Base-by-base conservation (phyloP, 2,797 vertebrate species). In the Sciurus carolinensis region DNA sequence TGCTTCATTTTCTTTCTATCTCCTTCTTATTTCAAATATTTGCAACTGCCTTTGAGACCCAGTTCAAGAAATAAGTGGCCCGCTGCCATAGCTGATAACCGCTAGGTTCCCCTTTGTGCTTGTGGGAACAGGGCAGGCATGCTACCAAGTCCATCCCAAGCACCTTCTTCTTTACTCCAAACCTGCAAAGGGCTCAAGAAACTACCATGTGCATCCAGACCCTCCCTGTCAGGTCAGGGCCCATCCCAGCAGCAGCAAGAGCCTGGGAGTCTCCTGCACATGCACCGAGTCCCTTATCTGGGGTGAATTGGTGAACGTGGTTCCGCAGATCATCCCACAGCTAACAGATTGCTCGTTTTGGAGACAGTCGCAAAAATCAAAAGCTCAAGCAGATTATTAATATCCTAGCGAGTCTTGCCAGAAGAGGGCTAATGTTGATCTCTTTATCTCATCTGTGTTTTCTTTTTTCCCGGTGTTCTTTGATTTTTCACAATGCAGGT, bases 361-460 rank as follows among this genome's bases (percentile, higher is more conserved):
- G 18, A 97, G 79, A 89, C 86, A 90, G 95, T 97, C 90, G 87
- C 57, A 67, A 95, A 98, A 98, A 97, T 97, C 96, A 97, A 98
- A 98, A 98, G 97, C 95, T 96, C 93, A 20, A 3, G 95, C 88
- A 97, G 96, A 94, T 97, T 97, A 93, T 97, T 97, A 97, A 95
- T 97, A 97, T 92, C 98, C 97, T 92, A 89, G 97, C 24, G 26
- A 57, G 95, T 39, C 97, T 96, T 97, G 97, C 98, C 93, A 94
- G 95, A 95, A 97, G 95, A 94, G 95, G 84, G 79, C 94, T 95
- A 96, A 92, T 57, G 96, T 86, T 73, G 87, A 97, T 92, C 95
- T 98, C 97, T 97, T 98, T 97, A 98, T 98, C 97, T 95, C 50
- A 44, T 92, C 96, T 84, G 59, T 91, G 87, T 96, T 97, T 95